Evolutionary conservation across 2,888 invertebrate species (phyloP), one percentile per base, ranked within the genome.

Genomic region (Bruchidius siliquastri): DNA sequence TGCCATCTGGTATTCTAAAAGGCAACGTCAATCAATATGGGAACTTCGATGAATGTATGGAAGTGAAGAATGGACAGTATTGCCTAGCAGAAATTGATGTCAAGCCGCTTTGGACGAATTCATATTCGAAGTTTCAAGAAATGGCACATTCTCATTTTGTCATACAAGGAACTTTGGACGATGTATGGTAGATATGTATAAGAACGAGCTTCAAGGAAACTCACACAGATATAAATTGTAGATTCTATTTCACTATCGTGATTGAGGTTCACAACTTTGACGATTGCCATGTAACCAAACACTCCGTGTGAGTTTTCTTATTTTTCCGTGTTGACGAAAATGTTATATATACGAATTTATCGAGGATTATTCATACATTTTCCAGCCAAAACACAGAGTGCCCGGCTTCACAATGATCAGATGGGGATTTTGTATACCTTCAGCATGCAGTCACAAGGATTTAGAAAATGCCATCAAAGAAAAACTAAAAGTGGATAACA

Each of bases 371-470:
- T 26, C 26, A 26, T 4, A 8, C 8, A 26, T 26, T 26, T 26
- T 26, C 26, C 81, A 93, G 92, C 91, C 92, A 69, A 92, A 92
- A 6, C 92, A 93, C 83, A 87, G 92, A 76, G 91, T 92, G 10
- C 92, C 92, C 0, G 87, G 91, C 76, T 92, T 90, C 80, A 90
- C 91, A 3, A 88, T 90, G 20, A 88, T 92, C 71, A 90, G 91
- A 78, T 92, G 92, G 92, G 92, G 90, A 1, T 82, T 92, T 18
- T 93, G 92, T 80, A 88, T 91, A 20, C 92, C 92, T 0, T 87
- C 89, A 2, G 87, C 89, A 0, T 93, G 92, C 82, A 87, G 88
- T 0, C 76, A 88, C 10, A 81, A 85, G 21, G 92, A 92, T 80
- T 89, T 92, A 0, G 89, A 91, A 81, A 84, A 86, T 68, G 83